Evolutionary conservation across 2,888 invertebrate genomes (phyloP).

Genomic region (Idaea straminata): DNA sequence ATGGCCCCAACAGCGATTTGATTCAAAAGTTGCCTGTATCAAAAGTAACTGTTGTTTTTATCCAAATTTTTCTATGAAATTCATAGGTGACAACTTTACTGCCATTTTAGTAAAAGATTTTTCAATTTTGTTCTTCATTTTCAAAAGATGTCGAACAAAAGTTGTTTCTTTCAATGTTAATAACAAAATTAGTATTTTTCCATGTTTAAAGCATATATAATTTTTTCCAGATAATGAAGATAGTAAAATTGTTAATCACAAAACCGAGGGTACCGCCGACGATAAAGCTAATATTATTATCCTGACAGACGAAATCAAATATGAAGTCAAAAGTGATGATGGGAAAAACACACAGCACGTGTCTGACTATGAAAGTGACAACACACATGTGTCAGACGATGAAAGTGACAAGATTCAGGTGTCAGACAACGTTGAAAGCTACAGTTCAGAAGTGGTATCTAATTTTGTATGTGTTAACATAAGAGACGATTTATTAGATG

Average conservation of each 20-base stretch:
- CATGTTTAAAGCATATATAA: too few relatives aligned
- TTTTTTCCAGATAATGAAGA: not conserved
- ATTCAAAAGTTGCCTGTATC: too few relatives aligned
- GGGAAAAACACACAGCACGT: not conserved
- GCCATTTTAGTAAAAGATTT: too few relatives aligned
- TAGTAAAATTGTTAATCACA: not conserved
- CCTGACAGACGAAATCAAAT: not conserved
- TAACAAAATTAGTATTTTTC: too few relatives aligned
- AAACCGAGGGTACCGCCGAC: not conserved
- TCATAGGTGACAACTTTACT: too few relatives aligned
- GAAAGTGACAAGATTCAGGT: not conserved
- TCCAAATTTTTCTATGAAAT: too few relatives aligned
- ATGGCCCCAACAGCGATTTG: too few relatives aligned
- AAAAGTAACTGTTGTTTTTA: too few relatives aligned
- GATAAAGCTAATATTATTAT: not conserved
- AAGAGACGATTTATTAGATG: not conserved
- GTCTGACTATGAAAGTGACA: not conserved
- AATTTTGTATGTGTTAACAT: not conserved
- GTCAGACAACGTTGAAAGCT: not conserved
- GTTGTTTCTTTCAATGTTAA: too few relatives aligned
- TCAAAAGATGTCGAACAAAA: too few relatives aligned
- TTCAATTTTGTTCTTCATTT: too few relatives aligned
- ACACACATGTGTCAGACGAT: not conserved
- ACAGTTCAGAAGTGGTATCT: not conserved
- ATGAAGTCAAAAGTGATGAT: not conserved